Evolutionary conservation across 2,113 vertebrate genomes (phyloP).

Genomic region (Mormyrus lacerda): DNA sequence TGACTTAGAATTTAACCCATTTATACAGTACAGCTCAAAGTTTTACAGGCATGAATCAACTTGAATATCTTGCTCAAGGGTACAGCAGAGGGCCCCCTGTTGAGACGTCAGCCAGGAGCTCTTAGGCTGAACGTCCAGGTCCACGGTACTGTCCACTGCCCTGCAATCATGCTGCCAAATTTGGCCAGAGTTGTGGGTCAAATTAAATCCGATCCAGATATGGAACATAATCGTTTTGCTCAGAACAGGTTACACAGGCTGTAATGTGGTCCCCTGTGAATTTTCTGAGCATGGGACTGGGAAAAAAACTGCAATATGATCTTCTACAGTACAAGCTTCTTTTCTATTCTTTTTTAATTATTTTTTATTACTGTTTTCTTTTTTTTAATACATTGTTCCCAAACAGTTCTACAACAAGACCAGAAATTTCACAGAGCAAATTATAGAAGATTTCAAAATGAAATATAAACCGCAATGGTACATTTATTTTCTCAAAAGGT

Average conservation of each 20-base stretch:
- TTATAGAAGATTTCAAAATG: neutral
- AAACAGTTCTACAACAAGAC: neutral
- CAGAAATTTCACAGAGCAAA: neutral
- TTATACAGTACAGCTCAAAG: neutral
- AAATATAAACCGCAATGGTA: neutral
- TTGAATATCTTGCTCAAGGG: neutral
- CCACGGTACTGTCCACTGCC: neutral
- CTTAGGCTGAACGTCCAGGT: neutral
- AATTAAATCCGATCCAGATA: neutral
- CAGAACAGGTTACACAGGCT: neutral
- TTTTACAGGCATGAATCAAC: neutral
- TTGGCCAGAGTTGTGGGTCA: neutral
- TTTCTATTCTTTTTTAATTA: neutral
- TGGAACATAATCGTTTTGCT: neutral
- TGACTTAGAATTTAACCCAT: constrained; percentile 3
- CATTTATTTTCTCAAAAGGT: no score
- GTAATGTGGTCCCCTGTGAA: neutral
- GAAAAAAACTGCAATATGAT: neutral
- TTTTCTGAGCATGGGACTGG: neutral
- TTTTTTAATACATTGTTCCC: neutral
- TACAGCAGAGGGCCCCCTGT: neutral
- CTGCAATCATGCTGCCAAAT: neutral
- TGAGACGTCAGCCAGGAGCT: neutral
- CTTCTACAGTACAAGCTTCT: neutral
- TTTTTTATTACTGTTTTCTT: neutral